A percentile compares a stretch with the other conserved stretches of the same genome.
Conservation (phyloP, 2,888 invertebrate genomes). For the Bedellia somnulentella region DNA sequence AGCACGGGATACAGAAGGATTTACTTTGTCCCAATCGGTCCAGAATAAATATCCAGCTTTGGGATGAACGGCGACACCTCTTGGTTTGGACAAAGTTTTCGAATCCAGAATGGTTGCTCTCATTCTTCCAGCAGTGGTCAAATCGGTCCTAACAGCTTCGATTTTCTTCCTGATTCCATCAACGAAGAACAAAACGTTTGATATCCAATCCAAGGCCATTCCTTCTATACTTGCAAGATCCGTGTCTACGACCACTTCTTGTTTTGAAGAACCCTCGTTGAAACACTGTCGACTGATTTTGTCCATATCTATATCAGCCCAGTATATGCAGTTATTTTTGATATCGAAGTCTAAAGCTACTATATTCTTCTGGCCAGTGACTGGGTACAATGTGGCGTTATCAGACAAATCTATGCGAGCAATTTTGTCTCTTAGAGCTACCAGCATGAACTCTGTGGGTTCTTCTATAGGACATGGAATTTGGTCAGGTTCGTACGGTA, state of each 20-base stretch:
- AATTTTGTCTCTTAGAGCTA: slow-evolving; percentile 77
- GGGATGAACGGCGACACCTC: slow-evolving; percentile 84
- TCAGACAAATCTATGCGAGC: slow-evolving; percentile 69
- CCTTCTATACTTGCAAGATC: slow-evolving; percentile 83
- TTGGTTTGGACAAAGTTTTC: slow-evolving; percentile 68
- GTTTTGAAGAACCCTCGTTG: slow-evolving; percentile 62
- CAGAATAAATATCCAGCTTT: slow-evolving; percentile 77
- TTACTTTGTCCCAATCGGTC: slow-evolving; percentile 84
- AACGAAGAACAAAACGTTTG: slow-evolving; percentile 83
- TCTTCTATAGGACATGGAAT: slow-evolving; percentile 71
- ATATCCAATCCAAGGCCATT: slow-evolving; percentile 88
- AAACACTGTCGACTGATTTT: slow-evolving; percentile 79
- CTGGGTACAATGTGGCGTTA: slow-evolving; percentile 66
- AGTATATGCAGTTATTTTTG: slow-evolving; percentile 82
- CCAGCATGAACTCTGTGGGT: slow-evolving; percentile 75
- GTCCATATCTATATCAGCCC: slow-evolving; percentile 83
- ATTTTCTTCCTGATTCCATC: slow-evolving; percentile 79
- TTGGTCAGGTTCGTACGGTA: slow-evolving; percentile 69
- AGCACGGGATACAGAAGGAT: slow-evolving; percentile 77
- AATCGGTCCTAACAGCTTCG: slow-evolving; percentile 73
- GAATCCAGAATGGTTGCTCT: slow-evolving; percentile 73
- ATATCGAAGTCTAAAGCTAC: slow-evolving; percentile 87
- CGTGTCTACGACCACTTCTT: slow-evolving; percentile 71
- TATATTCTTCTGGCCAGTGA: slow-evolving; percentile 73
- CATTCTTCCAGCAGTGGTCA: slow-evolving; percentile 66